Base-by-base conservation (phyloP, 2,113 vertebrate species). In the Sylvietta virens region DNA sequence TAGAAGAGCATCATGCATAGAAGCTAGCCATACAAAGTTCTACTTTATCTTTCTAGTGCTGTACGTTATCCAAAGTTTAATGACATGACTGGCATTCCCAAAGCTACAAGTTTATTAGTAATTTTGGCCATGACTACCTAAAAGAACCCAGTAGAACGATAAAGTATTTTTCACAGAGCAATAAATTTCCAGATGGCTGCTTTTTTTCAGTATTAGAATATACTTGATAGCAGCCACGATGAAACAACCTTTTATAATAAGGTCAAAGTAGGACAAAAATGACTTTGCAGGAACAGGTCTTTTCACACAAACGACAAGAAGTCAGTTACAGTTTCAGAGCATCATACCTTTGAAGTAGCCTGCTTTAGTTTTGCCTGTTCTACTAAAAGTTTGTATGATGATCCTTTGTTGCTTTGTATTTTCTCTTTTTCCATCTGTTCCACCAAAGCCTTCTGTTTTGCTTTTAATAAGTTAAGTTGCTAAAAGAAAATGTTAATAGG, bases 381-480 rank as follows among this genome's bases (percentile, higher is more conserved):
- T 97, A 99, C 99, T 97, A 99, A 98, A 96, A 99, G 98, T 97
- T 99, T 99, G 97, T 99, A 99, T 88, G 99, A 99, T 91, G 99
- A 99, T 97, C 99, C 99, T 98, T 99, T 99, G 98, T 99, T 99
- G 98, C 99, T 99, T 96, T 99, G 99, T 97, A 99, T 99, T 98
- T 99, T 99, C 98, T 99, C 99, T 98, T 99, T 99, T 98, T 99
- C 99, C 84, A 99, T 99, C 97, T 99, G 99, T 97, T 99, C 99
- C 96, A 99, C 99, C 98, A 99, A 98, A 98, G 99, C 99, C 98
- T 99, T 99, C 98, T 99, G 99, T 98, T 99, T 99, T 92, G 99
- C 99, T 98, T 99, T 99, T 98, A 99, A 97, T 97, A 99, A 98
- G 98, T 99, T 99, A 98, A 99, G 98, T 99, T 99, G 99, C 99